Percentiles rank a stretch among this genome's conserved stretches.
These are phyloP conservation scores for Perognathus longimembris DNA, from an alignment of 2,113 vertebrate species.

Conservation along the genomic window DNA sequence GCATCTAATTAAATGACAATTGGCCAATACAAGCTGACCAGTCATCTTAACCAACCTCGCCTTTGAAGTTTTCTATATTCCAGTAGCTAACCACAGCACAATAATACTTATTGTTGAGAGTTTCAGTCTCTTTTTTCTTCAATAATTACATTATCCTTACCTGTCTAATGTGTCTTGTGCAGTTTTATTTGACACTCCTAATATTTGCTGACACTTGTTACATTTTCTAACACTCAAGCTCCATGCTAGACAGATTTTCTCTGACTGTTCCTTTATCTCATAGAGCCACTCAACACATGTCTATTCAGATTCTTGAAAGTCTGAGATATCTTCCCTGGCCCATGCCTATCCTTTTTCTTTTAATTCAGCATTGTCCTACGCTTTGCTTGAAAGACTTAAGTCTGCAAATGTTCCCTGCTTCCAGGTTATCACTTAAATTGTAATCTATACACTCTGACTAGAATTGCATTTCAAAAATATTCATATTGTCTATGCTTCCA, in stretches of 20 bases:
- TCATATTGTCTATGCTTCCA: no score
- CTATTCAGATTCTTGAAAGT: no score
- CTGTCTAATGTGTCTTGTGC: background rate
- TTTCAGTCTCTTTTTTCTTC: background rate
- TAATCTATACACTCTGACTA: background rate
- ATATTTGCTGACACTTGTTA: background rate
- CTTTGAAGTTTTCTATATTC: background rate
- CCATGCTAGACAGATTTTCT: background rate
- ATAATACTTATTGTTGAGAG: background rate
- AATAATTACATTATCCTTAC: background rate
- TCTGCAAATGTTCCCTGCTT: background rate
- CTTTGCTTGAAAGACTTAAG: background rate
- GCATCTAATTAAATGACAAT: background rate
- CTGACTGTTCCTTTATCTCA: background rate
- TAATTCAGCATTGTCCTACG: background rate
- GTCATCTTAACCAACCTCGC: background rate
- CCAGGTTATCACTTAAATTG: background rate
- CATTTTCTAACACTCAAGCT: background rate
- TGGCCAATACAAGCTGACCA: background rate
- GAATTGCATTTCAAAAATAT: background rate
- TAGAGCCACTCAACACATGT: no score
- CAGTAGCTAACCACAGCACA: background rate
- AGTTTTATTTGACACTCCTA: background rate
- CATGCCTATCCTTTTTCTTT: background rate
- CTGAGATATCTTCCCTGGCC: no score